phyloP scores from a whole-genome alignment of 2,113 vertebrate species.

The Colistium nudipinnis region DNA sequence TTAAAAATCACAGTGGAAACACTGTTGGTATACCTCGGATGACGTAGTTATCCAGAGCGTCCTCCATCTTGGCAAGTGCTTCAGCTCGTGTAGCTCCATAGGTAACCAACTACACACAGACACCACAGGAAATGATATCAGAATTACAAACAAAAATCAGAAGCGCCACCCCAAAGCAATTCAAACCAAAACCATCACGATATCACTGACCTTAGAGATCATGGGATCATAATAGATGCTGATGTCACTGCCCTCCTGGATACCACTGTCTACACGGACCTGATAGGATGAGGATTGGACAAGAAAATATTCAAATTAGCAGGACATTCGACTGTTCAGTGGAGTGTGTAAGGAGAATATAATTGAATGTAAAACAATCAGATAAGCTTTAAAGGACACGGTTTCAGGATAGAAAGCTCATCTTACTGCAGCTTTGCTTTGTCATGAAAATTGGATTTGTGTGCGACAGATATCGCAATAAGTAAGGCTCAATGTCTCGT shows the following conservation, averaged over 20 bases:
- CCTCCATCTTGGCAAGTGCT: conserved; percentile 87
- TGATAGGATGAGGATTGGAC: conserved; percentile 51
- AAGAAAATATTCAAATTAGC: background rate
- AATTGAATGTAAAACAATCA: too few species aligned
- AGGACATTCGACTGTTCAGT: background rate
- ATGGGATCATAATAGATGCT: conserved; percentile 99
- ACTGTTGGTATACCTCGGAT: conserved; percentile 88
- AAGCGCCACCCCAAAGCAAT: too few species aligned
- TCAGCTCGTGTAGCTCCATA: conserved; percentile 90
- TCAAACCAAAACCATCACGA: background rate
- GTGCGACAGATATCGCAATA: background rate
- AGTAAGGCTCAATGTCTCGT: background rate
- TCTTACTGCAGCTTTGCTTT: background rate
- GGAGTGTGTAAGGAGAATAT: background rate
- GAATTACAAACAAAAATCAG: background rate
- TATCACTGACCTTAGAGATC: conserved; percentile 94
- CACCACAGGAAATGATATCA: background rate
- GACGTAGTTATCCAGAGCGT: conserved; percentile 93
- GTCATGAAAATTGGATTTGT: background rate
- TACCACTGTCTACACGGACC: conserved; percentile 97
- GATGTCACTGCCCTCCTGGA: conserved; percentile 98
- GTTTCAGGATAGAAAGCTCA: background rate
- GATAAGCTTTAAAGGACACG: background rate
- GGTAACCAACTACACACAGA: conserved; percentile 85
- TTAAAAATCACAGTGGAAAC: too few species aligned